Conservation (phyloP, 2,797 vertebrate genomes). For the Hypotaenidia okinawae region DNA sequence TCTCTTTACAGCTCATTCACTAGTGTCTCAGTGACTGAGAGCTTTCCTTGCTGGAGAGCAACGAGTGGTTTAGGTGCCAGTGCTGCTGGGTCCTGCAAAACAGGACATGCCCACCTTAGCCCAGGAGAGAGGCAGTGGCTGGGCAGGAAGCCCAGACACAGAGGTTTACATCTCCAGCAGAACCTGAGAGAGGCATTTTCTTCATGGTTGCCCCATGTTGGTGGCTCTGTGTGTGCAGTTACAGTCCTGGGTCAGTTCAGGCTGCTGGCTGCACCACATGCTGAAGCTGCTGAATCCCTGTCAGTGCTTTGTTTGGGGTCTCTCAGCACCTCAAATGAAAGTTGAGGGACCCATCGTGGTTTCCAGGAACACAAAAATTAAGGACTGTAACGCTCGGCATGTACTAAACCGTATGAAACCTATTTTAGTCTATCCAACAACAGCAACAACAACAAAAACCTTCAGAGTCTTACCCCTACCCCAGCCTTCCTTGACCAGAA, state of each 20-base stretch:
- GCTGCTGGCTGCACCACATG: background rate
- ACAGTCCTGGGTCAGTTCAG: background rate
- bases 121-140: background rate
- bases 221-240: background rate
- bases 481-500: background rate
- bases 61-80: accelerated
- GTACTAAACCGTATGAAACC: background rate
- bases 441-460: background rate
- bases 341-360: accelerated
- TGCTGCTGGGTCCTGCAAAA: accelerated
- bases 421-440: background rate
- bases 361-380: background rate
- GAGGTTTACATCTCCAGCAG: background rate
- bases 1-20: background rate
- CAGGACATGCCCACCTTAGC: background rate
- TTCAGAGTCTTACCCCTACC: background rate
- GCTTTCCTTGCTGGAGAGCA: background rate
- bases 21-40: accelerated
- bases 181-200: background rate
- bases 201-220: background rate
- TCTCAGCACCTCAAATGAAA: background rate
- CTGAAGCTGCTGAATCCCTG: background rate
- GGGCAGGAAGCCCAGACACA: background rate
- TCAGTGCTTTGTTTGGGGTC: no score
- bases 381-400: accelerated